Conservation (phyloP, 2,113 vertebrate species). For the Zingel zingel region DNA sequence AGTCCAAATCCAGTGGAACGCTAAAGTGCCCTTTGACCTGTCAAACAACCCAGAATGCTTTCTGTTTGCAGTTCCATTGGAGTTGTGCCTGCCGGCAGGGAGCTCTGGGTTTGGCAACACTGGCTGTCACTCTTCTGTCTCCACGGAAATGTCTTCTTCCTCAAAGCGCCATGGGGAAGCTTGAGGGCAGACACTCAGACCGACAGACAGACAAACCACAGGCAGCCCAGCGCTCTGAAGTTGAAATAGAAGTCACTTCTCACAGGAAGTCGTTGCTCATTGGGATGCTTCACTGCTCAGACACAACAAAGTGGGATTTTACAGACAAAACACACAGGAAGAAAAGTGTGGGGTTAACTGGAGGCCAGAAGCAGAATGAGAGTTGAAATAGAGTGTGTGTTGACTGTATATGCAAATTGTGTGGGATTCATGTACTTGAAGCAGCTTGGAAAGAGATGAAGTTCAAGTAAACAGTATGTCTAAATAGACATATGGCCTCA, state of each 20-base stretch:
- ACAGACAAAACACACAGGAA: conserved; percentile 64
- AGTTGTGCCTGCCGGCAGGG: conserved; percentile 37
- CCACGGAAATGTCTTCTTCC: conserved; percentile 75
- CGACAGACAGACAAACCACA: conserved; percentile 75
- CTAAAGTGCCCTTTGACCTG: conserved; percentile 42
- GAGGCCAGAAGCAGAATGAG: conserved; percentile 54
- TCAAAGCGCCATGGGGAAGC: conserved; percentile 50
- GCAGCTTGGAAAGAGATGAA: conserved; percentile 27
- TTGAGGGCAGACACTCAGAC: conserved; percentile 70
- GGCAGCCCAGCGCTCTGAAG: conserved; percentile 52
- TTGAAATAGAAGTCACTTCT: conserved; percentile 78
- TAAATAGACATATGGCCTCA: conserved; percentile 12
- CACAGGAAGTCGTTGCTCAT: conserved; percentile 75
- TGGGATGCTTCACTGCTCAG: conserved; percentile 75
- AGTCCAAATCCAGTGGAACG: conserved; percentile 20
- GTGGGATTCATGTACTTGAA: conserved; percentile 33
- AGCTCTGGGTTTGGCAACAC: conserved; percentile 53
- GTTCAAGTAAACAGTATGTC: conserved; percentile 50
- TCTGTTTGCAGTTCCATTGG: conserved; percentile 46
- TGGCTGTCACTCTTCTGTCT: conserved; percentile 68
- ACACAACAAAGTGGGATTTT: conserved; percentile 77
- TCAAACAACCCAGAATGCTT: conserved; percentile 47
- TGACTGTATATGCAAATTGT: conserved; percentile 59
- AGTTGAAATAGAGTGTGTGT: conserved; percentile 64
- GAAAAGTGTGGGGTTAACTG: conserved; percentile 64